These are phyloP conservation scores for Thecophora atra DNA, from an alignment of 2,888 invertebrate genomes.

Conservation along the genomic window DNA sequence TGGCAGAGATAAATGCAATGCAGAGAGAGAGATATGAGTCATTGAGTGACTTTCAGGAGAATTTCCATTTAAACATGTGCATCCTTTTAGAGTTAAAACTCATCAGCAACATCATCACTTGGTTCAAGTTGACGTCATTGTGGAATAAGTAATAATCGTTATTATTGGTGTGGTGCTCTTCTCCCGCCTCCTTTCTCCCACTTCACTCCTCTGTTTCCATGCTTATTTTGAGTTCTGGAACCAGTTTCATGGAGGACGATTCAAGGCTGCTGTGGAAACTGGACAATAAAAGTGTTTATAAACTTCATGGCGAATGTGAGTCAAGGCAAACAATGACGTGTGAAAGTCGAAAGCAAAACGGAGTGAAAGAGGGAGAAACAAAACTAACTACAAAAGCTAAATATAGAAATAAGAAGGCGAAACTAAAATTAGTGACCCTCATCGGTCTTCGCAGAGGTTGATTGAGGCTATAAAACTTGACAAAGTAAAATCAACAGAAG, in stretches of 20 bases:
- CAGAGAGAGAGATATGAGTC: not conserved
- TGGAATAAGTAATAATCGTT: constrained; percentile 1
- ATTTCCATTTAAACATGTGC: constrained; percentile 23
- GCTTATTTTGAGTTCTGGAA: not conserved
- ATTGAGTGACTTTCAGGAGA: not conserved
- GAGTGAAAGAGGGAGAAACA: not conserved
- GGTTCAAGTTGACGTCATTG: constrained; percentile 1
- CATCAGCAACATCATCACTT: not conserved
- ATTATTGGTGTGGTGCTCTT: not conserved
- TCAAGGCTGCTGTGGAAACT: constrained; percentile 22
- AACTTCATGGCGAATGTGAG: constrained; percentile 30
- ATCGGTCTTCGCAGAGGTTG: too few species aligned
- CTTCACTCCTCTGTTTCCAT: too few species aligned
- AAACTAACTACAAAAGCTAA: not conserved
- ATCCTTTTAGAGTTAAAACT: constrained; percentile 6
- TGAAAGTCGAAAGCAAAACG: not conserved
- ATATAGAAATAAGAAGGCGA: too few species aligned
- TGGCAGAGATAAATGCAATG: not conserved
- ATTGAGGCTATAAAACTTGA: too few species aligned
- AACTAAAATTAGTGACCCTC: too few species aligned
- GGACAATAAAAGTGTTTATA: constrained; percentile 19
- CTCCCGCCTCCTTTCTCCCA: not conserved
- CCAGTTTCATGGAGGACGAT: not conserved
- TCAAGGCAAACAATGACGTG: constrained; percentile 46
- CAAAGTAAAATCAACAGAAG: too few species aligned